A percentile compares a stretch with the other conserved stretches of the same genome.
phyloP scores from a whole-genome alignment of 1,140 invertebrate genomes.

The Drosophila mauritiana region DNA sequence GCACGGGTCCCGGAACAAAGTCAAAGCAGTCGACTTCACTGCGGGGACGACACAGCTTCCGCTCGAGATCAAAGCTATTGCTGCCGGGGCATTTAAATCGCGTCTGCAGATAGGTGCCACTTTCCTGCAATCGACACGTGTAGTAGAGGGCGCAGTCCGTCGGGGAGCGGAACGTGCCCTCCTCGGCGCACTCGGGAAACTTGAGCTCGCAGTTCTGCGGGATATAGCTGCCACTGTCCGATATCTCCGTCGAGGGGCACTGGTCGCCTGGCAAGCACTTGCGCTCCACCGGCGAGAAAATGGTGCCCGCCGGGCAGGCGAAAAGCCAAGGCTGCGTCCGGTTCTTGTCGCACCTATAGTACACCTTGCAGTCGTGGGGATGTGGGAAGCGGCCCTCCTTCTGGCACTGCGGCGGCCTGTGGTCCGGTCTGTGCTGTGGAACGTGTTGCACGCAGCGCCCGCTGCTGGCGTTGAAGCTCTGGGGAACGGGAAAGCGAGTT shows the following conservation, averaged over 20 bases:
- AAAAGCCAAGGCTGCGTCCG: slow-evolving; percentile 57
- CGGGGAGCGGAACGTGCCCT: slow-evolving; percentile 79
- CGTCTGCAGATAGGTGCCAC: slow-evolving; percentile 76
- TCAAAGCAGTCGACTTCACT: slow-evolving; percentile 50
- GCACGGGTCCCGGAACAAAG: slow-evolving; percentile 26
- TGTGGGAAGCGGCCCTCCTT: slow-evolving; percentile 76
- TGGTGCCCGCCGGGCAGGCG: slow-evolving; percentile 69
- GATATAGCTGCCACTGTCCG: slow-evolving; percentile 57
- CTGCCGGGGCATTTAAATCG: slow-evolving; percentile 76
- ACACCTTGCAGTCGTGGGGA: slow-evolving; percentile 66
- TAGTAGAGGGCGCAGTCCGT: slow-evolving; percentile 83
- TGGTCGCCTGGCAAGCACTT: slow-evolving; percentile 69
- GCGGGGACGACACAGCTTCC: slow-evolving; percentile 53
- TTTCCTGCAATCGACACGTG: slow-evolving; percentile 71
- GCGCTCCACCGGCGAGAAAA: slow-evolving; percentile 64
- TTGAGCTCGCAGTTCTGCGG: slow-evolving; percentile 74
- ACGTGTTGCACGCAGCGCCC: slow-evolving; percentile 56
- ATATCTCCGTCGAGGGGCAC: slow-evolving; percentile 74
- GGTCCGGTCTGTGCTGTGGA: not conserved
- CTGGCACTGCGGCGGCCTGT: slow-evolving; percentile 35
- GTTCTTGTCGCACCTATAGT: slow-evolving; percentile 78
- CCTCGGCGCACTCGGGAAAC: slow-evolving; percentile 76
- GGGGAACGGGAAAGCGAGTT: not conserved
- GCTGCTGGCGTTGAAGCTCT: slow-evolving; percentile 66
- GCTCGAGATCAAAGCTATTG: slow-evolving; percentile 57